phyloP scores from a whole-genome alignment of 1,140 invertebrate genomes.

The Drosophila insularis region DNA sequence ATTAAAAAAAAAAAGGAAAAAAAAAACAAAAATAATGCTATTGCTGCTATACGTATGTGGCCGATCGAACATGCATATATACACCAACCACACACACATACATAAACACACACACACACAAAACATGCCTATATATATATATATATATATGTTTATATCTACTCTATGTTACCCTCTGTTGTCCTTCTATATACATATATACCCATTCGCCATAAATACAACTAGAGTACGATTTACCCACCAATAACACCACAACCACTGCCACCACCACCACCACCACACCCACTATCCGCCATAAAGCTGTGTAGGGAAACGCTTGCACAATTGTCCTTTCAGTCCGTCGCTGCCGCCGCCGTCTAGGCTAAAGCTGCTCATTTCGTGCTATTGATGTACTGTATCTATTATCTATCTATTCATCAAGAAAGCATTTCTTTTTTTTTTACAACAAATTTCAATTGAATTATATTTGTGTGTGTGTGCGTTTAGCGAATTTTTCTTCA shows the following conservation, averaged over 20 bases:
- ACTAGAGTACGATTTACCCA: not conserved
- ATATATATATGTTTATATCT: not conserved
- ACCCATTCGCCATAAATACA: too few species aligned
- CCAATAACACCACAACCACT: not conserved
- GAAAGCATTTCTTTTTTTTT: not conserved
- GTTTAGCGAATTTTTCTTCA: not conserved
- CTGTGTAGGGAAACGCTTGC: not conserved
- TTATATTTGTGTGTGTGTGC: not conserved
- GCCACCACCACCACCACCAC: not conserved
- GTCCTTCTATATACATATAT: not conserved
- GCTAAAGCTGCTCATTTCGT: constrained; percentile 1
- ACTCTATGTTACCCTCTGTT: not conserved
- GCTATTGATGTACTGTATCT: not conserved
- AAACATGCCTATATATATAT: not conserved
- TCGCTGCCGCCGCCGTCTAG: not conserved
- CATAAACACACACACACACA: not conserved
- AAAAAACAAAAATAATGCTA: not conserved
- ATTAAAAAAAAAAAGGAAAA: not conserved
- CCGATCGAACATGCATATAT: not conserved
- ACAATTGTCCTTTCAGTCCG: not conserved
- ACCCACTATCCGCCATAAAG: not conserved
- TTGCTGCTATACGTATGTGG: constrained; percentile 9
- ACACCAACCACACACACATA: not conserved
- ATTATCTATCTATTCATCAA: not conserved
- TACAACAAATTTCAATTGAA: not conserved